phyloP scores from a whole-genome alignment of 1,140 invertebrate genomes.

The Nylanderia fulva region DNA sequence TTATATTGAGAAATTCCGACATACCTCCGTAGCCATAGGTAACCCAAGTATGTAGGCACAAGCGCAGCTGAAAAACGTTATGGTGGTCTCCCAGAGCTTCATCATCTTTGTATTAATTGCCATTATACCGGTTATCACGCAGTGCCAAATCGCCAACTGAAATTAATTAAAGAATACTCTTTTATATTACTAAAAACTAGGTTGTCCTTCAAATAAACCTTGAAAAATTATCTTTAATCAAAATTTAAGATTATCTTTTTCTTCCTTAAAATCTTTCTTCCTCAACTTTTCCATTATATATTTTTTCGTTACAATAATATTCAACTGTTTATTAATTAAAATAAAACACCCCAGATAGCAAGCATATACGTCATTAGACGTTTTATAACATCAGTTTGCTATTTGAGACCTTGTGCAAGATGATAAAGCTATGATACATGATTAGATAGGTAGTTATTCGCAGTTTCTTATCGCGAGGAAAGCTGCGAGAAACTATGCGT shows the following conservation, averaged over 20 bases:
- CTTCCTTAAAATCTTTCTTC: no score
- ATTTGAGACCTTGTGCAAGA: no score
- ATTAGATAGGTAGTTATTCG: neutral
- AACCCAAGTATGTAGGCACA: slow-evolving; percentile 94
- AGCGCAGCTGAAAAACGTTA: slow-evolving; percentile 94
- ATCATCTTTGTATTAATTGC: slow-evolving; percentile 91
- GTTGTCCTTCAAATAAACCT: neutral
- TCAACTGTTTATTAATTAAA: no score
- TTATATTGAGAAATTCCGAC: neutral
- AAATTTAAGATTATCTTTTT: no score
- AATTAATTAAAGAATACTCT: slow-evolving; percentile 65
- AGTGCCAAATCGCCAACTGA: slow-evolving; percentile 92
- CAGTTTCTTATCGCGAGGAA: neutral
- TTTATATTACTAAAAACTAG: neutral
- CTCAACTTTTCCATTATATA: no score
- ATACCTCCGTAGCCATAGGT: slow-evolving; percentile 94
- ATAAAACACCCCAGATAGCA: no score
- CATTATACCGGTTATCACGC: slow-evolving; percentile 93
- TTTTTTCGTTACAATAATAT: no score
- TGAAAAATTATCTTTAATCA: no score
- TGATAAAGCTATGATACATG: no score
- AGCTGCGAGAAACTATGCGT: neutral
- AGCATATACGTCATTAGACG: no score
- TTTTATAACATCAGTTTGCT: no score
- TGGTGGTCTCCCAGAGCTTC: slow-evolving; percentile 93